Conservation (phyloP, 2,797 vertebrate species). For the Oceanodroma leucorhoa region DNA sequence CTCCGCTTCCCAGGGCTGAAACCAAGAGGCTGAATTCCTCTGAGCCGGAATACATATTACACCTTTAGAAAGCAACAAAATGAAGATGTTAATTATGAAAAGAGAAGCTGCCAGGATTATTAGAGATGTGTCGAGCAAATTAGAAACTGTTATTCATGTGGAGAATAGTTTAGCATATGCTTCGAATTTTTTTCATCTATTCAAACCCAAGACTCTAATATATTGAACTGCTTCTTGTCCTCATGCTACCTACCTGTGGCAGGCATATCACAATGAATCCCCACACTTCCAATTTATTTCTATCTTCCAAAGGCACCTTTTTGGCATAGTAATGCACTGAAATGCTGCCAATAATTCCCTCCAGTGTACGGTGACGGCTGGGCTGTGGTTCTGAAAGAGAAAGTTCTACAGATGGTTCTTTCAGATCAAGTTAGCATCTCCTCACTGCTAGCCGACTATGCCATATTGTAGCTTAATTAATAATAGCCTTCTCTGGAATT, state of each 20-base stretch:
- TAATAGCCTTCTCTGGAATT: neutral
- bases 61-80: neutral
- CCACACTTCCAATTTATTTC: neutral
- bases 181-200: neutral
- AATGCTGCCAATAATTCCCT: neutral
- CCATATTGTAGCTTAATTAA: conserved; percentile 46
- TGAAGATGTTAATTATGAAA: conserved; percentile 23
- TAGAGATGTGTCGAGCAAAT: conserved; percentile 1
- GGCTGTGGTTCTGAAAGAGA: neutral
- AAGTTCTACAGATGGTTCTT: conserved; percentile 11
- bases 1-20: rapidly evolving
- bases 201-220: neutral
- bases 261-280: neutral
- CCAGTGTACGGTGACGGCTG: neutral
- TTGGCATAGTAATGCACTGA: neutral
- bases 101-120: conserved; percentile 12
- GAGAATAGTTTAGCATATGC: conserved; percentile 15
- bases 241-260: neutral
- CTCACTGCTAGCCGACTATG: neutral
- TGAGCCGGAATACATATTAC: neutral
- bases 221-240: neutral
- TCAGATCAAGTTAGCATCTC: conserved; percentile 13
- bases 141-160: neutral
- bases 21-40: neutral
- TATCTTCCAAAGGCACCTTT: neutral